Base-by-base conservation (phyloP, 2,113 vertebrate species). In the Rhombomys opimus region DNA sequence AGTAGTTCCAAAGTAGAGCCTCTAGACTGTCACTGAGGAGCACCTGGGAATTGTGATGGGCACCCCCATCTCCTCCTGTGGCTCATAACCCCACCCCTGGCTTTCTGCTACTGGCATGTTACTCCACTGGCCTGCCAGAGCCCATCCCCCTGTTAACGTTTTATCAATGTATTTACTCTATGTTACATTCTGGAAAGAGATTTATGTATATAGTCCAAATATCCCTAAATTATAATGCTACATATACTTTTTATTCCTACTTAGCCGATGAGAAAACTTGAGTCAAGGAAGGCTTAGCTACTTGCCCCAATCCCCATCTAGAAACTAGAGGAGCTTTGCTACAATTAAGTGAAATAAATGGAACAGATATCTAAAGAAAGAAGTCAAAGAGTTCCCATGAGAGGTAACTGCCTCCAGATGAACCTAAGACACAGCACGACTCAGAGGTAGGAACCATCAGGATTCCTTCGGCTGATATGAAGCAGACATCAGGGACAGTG, bases 1-100 rank as follows among this genome's bases (percentile, higher is more conserved):
- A 99, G 75, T 99, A 99, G 98, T 99, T 99, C 75, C 99, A 99
- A 98, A 99, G 99, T 27, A 99, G 98, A 97, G 99, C 41, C 25
- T 32, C 52, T 15, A 18, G 50, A 25, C 4, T 54, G 22, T 15
- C 46, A 8, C 7, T 72, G 61, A 95, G 27, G 15, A 76, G 18
- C 7, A 25, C 54, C 11, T 10, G 23, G 61, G 32, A 20, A 23
- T 46, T 22, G 5, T 38, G 8, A 50, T 50, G 30, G 59, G 23
- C 11, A 20, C 32, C 41, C 27, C 14, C 6, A 35, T 35, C 13
- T 67, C 35, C 14, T 30, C 13, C 17, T 14, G 10, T 30, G 35
- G 18, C 57, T 30, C 32, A 38, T 25, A 22, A 32, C 2, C 22
- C 4, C 6, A 23, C 17, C 17, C n/a, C 2, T 2, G 61, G 7